phyloP scores from a whole-genome alignment of 1,140 invertebrate species.

The Diplogasteroides magnus region DNA sequence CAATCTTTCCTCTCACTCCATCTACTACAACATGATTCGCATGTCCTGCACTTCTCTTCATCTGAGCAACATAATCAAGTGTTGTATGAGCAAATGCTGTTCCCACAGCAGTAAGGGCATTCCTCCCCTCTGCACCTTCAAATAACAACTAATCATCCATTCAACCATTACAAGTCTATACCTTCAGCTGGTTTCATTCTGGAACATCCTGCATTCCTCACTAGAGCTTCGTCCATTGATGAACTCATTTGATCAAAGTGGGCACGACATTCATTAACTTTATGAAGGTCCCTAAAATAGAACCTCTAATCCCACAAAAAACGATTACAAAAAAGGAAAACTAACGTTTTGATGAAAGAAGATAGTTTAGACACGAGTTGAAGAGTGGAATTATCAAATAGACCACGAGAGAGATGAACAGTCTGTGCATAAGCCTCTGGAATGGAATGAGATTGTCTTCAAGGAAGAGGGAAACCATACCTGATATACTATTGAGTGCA shows the following conservation, averaged over 20 bases:
- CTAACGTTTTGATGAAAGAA: constrained; percentile 42
- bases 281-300: background rate
- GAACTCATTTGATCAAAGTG: constrained; percentile 10
- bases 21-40: constrained; percentile 50
- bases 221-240: constrained; percentile 15
- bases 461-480: background rate
- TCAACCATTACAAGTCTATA: constrained; percentile 5
- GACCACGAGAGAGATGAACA: constrained; percentile 39
- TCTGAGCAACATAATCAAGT: constrained; percentile 52
- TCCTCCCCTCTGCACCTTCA: background rate
- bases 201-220: constrained; percentile 5
- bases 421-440: constrained; percentile 49
- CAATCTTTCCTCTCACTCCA: constrained; percentile 40
- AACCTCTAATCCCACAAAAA: background rate
- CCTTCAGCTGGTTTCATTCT: constrained; percentile 10
- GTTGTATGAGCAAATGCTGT: constrained; percentile 53
- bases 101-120: constrained; percentile 28
- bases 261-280: background rate
- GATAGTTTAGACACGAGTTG: constrained; percentile 31
- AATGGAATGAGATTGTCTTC: constrained; percentile 22
- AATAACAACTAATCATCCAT: background rate
- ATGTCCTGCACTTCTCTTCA: constrained; percentile 46
- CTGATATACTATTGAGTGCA: constrained; percentile 6
- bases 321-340: constrained; percentile 1
- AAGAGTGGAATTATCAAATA: constrained; percentile 45